Evolutionary conservation across 2,888 invertebrate species (phyloP).

Genomic region (Leptinotarsa juncta): DNA sequence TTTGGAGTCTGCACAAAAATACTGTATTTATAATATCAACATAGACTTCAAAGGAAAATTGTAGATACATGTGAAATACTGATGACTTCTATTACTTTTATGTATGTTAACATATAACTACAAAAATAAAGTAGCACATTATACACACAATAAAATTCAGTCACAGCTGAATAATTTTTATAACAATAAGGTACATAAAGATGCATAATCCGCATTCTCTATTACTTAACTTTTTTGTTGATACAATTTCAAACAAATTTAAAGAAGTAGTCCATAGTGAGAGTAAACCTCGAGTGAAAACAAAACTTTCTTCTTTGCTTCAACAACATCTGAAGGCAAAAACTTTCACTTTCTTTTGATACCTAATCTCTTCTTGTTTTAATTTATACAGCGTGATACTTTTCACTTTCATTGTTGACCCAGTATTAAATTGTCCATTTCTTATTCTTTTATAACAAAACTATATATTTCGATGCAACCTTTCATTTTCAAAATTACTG

Average conservation of each 20-base stretch:
- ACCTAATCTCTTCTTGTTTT: conserved; percentile 29
- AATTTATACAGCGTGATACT: conserved; percentile 24
- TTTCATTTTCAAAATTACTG: neutral
- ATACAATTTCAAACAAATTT: neutral
- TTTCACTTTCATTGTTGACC: conserved; percentile 29
- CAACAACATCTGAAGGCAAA: conserved; percentile 26
- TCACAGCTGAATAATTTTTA: too few relatives aligned
- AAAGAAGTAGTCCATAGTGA: conserved; percentile 41
- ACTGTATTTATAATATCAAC: too few relatives aligned
- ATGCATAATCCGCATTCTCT: neutral
- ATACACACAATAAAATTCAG: too few relatives aligned
- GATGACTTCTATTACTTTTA: too few relatives aligned
- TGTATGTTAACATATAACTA: too few relatives aligned
- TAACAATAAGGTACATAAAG: too few relatives aligned
- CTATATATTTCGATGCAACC: neutral
- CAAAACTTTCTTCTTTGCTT: conserved; percentile 38
- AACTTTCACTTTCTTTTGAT: conserved; percentile 41
- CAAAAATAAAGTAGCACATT: too few relatives aligned
- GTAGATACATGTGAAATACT: too few relatives aligned
- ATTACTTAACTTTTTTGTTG: neutral
- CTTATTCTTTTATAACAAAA: neutral
- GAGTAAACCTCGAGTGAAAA: conserved; percentile 42
- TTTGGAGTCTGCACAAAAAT: too few relatives aligned
- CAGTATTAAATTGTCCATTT: neutral
- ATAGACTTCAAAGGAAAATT: too few relatives aligned